phyloP scores from a whole-genome alignment of 1,140 invertebrate genomes.

The Reticulitermes speratus region DNA sequence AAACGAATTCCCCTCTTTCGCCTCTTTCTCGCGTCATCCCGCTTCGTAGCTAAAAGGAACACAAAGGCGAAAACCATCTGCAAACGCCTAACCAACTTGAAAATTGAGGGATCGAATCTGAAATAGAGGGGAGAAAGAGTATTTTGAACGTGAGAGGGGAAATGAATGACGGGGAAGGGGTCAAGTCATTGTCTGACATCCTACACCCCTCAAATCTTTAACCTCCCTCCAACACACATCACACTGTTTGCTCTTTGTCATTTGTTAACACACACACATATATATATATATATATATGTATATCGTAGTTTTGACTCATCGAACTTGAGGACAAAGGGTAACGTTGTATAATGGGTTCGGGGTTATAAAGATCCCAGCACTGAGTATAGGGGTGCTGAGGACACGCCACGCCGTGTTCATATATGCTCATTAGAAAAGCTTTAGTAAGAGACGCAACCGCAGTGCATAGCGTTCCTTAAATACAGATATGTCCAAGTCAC shows the following conservation, averaged over 20 bases:
- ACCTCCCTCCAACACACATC: conserved; percentile 3
- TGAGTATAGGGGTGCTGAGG: neutral
- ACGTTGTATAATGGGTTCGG: neutral
- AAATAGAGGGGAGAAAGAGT: conserved; percentile 10
- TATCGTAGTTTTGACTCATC: conserved; percentile 1
- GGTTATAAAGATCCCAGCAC: neutral
- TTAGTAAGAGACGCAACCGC: neutral
- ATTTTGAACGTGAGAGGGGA: conserved; percentile 2
- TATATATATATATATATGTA: neutral
- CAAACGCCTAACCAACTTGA: conserved; percentile 17
- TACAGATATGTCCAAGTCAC: no score
- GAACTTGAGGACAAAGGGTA: conserved; percentile 1
- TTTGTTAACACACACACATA: conserved; percentile 6
- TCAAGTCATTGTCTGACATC: conserved; percentile 11
- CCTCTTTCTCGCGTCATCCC: neutral
- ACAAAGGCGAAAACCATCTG: conserved; percentile 17
- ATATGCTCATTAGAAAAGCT: neutral
- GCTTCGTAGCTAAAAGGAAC: conserved; percentile 7
- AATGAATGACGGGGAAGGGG: neutral
- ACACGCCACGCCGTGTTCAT: neutral
- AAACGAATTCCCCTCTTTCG: conserved; percentile 5
- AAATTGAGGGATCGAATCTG: conserved; percentile 15
- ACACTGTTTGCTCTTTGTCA: conserved; percentile 1
- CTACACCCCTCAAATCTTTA: neutral
- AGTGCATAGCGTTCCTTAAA: neutral